These are phyloP conservation scores for Aphidoletes aphidimyza DNA, from an alignment of 2,888 invertebrate species.

Conservation along the genomic window DNA sequence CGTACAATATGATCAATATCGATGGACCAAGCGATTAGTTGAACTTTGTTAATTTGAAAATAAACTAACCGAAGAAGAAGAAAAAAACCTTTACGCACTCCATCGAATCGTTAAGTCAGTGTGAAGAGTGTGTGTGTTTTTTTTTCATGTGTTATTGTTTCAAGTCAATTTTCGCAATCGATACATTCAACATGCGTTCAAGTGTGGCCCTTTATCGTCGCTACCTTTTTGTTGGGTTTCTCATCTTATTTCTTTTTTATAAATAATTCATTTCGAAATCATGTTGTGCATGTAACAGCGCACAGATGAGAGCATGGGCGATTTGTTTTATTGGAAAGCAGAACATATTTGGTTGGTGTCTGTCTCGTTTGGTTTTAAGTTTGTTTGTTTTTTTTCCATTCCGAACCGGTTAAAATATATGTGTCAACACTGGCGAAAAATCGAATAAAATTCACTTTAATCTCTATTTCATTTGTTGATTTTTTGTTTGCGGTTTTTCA, in stretches of 20 bases:
- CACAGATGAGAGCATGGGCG: not conserved
- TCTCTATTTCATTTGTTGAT: not conserved
- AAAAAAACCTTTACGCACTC: not conserved
- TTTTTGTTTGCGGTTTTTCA: not conserved
- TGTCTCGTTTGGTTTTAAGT: too few relatives aligned
- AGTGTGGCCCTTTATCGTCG: constrained; percentile 39
- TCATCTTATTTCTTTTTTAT: not conserved
- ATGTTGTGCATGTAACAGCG: not conserved
- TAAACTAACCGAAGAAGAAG: not conserved
- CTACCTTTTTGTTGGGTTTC: not conserved
- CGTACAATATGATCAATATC: not conserved
- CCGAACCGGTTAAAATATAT: constrained; percentile 28
- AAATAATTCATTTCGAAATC: constrained; percentile 51
- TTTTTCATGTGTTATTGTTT: constrained; percentile 10
- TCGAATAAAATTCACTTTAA: constrained; percentile 2
- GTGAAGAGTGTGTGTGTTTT: too few relatives aligned
- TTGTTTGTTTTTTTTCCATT: not conserved
- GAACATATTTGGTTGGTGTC: constrained; percentile 10
- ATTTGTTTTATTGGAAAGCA: constrained; percentile 23
- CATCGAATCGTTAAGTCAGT: too few relatives aligned
- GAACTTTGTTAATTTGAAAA: constrained; percentile 17
- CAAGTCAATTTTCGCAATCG: constrained; percentile 20
- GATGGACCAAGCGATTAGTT: not conserved
- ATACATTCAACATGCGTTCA: not conserved
- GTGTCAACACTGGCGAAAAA: constrained; percentile 25